These are phyloP conservation scores for Cartodere bifasciata DNA, from an alignment of 2,888 invertebrate genomes.

Conservation along the genomic window DNA sequence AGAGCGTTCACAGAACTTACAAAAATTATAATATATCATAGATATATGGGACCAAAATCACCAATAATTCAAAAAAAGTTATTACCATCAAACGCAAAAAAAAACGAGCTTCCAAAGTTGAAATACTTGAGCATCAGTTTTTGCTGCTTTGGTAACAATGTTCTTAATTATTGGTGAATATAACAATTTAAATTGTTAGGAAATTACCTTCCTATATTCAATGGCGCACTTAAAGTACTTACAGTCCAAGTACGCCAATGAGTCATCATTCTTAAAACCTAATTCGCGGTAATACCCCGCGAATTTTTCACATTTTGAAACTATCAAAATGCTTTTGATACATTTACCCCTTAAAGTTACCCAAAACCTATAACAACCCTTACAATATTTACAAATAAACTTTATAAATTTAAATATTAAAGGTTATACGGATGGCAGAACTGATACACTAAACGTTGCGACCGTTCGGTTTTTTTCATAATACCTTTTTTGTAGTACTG, in stretches of 20 bases:
- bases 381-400: conserved; percentile 13
- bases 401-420: conserved; percentile 34
- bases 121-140: conserved; percentile 21
- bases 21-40: conserved; percentile 86
- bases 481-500: conserved; percentile 99
- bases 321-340: conserved; percentile 17
- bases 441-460: conserved; percentile 96
- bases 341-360: conserved; percentile 18
- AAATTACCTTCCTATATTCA: conserved; percentile 40
- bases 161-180: conserved; percentile 33
- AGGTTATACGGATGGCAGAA: conserved; percentile 92
- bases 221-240: too few relatives aligned
- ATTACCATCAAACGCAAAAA: conserved; percentile 4
- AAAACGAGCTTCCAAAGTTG: conserved; percentile 25
- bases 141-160: conserved; percentile 9
- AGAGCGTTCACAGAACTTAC: conserved; percentile 90
- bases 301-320: conserved; percentile 25
- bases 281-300: conserved; percentile 31
- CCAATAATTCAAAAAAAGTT: conserved; percentile 25
- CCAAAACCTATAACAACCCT: conserved; percentile 13
- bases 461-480: conserved; percentile 97
- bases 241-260: too few relatives aligned
- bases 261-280: conserved; percentile 16
- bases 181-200: conserved; percentile 31
- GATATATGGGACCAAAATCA: conserved; percentile 86